These are phyloP conservation scores for Archips crataeganus DNA, from an alignment of 2,888 invertebrate genomes.

Conservation along the genomic window DNA sequence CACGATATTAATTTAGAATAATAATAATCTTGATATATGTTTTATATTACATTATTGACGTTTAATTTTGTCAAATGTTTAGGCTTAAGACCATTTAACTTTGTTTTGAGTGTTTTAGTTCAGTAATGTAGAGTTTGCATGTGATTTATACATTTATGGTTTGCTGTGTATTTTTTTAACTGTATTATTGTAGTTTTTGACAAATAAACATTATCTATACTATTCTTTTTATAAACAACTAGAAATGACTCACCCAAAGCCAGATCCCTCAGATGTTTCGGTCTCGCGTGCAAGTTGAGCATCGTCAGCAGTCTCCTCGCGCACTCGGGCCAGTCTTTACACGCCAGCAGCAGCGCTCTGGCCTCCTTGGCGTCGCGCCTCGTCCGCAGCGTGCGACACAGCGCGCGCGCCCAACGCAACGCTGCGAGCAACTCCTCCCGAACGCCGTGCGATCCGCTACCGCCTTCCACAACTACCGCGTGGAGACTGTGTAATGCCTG, in stretches of 20 bases:
- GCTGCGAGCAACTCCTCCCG: conserved; percentile 96
- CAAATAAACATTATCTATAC: too few species aligned
- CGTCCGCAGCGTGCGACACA: conserved; percentile 90
- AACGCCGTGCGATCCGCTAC: conserved; percentile 90
- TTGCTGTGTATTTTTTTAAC: too few species aligned
- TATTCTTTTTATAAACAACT: too few species aligned
- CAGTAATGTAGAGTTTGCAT: too few species aligned
- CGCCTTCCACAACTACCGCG: conserved; percentile 96
- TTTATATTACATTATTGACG: too few species aligned
- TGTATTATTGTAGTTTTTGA: too few species aligned
- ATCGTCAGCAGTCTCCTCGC: conserved; percentile 94
- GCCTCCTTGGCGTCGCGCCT: conserved; percentile 89
- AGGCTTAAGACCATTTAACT: too few species aligned
- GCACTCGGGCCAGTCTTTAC: conserved; percentile 96
- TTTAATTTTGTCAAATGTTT: too few species aligned
- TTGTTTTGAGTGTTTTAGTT: too few species aligned
- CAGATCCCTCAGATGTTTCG: conserved; percentile 92
- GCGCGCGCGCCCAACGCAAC: conserved; percentile 90
- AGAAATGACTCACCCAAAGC: conserved; percentile 87
- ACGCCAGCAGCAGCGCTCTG: conserved; percentile 87
- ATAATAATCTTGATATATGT: too few species aligned
- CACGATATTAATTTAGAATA: too few species aligned
- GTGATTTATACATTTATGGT: too few species aligned
- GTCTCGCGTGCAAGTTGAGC: conserved; percentile 93
- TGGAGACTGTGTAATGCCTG: conserved; percentile 96